Evolutionary conservation across 2,113 vertebrate genomes (phyloP).

Genomic region (Silurus meridionalis): DNA sequence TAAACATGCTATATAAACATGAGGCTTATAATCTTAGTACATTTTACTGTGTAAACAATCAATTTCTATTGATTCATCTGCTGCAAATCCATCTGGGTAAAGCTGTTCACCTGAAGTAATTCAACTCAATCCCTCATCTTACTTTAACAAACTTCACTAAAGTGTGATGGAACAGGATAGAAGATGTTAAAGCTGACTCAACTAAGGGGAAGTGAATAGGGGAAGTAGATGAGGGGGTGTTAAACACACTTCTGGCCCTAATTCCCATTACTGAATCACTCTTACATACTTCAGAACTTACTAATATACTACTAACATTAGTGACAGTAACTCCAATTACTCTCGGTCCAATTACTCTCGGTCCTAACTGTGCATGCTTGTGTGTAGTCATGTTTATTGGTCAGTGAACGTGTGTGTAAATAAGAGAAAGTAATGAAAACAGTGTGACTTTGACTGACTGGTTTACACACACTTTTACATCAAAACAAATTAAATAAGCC

Average conservation of each 20-base stretch:
- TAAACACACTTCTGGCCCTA: not conserved
- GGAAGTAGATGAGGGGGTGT: constrained; percentile 13
- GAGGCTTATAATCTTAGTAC: not conserved
- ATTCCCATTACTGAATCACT: not conserved
- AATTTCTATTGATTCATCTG: not conserved
- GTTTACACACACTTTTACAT: not conserved
- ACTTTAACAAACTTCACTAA: not conserved
- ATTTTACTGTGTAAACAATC: not conserved
- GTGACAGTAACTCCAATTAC: not conserved
- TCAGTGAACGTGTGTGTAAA: not conserved
- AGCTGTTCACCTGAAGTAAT: not conserved
- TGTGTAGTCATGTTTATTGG: not conserved
- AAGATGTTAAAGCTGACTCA: not conserved
- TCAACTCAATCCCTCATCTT: not conserved
- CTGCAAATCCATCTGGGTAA: constrained; percentile 3
- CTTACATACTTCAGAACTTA: not conserved
- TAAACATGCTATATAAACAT: not conserved
- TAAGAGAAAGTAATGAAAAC: not conserved
- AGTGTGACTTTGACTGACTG: not conserved
- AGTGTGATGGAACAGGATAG: not conserved
- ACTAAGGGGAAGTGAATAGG: constrained; percentile 12
- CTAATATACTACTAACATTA: not conserved
- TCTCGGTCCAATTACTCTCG: not conserved
- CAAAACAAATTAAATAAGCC: not conserved
- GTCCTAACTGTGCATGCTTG: not conserved